Evolutionary conservation across 1,140 invertebrate genomes (phyloP).

Genomic region (Drosophila pandora): DNA sequence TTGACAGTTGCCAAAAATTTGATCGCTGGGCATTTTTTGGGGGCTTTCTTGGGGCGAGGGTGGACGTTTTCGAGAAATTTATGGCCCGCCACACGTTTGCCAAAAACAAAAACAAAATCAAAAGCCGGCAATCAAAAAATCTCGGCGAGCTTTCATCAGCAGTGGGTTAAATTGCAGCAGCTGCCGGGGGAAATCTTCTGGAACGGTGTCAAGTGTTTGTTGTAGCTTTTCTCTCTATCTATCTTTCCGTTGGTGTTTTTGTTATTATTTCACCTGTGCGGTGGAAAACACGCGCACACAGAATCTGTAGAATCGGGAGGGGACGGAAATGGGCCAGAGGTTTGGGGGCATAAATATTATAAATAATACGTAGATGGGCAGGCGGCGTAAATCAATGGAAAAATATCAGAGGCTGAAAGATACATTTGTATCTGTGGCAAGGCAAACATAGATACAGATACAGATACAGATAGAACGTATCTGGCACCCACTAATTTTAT

Average conservation of each 20-base stretch:
- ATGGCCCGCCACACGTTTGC: constrained; percentile 56
- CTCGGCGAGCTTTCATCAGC: constrained; percentile 13
- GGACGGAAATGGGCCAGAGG: constrained; percentile 9
- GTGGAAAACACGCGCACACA: constrained; percentile 55
- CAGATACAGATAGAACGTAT: constrained; percentile 5
- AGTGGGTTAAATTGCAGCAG: constrained; percentile 2
- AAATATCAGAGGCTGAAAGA: constrained; percentile 53
- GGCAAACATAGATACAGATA: not conserved
- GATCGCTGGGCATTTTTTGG: constrained; percentile 4
- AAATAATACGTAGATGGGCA: constrained; percentile 60
- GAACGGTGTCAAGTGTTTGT: constrained; percentile 45
- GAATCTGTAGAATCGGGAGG: constrained; percentile 4
- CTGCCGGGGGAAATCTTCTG: constrained; percentile 35
- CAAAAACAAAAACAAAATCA: constrained; percentile 42
- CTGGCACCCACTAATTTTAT: constrained; percentile 71
- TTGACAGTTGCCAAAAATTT: constrained; percentile 27
- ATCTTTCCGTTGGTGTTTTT: constrained; percentile 28
- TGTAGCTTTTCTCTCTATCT: not conserved
- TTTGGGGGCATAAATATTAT: constrained; percentile 43
- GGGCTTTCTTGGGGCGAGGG: not conserved
- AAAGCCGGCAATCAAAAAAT: constrained; percentile 32
- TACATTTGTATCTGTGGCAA: constrained; percentile 60
- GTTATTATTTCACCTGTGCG: constrained; percentile 63
- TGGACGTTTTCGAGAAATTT: constrained; percentile 38
- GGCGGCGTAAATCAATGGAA: constrained; percentile 67